Evolutionary conservation across 2,888 invertebrate species (phyloP).

Genomic region (Drepana falcataria): DNA sequence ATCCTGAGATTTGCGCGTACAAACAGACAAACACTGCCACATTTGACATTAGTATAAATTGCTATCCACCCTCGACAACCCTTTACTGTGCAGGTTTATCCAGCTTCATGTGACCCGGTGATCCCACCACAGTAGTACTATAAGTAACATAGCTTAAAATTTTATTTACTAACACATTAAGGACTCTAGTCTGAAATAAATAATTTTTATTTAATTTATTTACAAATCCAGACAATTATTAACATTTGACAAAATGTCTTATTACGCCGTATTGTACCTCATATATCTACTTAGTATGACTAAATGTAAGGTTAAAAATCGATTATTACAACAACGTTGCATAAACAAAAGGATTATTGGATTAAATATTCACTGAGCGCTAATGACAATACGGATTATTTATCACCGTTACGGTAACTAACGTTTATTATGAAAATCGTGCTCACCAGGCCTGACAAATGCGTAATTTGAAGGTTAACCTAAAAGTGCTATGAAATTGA

Average conservation of each 20-base stretch:
- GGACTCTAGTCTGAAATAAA: too few species aligned
- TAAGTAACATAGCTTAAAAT: too few species aligned
- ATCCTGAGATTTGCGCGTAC: too few species aligned
- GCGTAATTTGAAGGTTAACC: background rate
- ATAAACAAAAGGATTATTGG: background rate
- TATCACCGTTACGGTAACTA: background rate
- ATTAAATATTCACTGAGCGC: background rate
- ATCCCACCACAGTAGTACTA: too few species aligned
- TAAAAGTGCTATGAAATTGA: background rate
- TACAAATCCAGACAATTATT: constrained; percentile 1
- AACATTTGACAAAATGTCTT: background rate
- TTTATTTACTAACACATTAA: too few species aligned
- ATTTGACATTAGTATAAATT: too few species aligned
- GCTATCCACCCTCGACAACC: too few species aligned
- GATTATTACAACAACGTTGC: too few species aligned
- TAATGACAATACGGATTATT: background rate
- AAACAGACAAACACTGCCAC: too few species aligned
- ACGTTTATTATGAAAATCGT: background rate
- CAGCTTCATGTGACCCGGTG: too few species aligned
- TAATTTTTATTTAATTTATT: background rate
- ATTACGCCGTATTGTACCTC: background rate
- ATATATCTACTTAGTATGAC: background rate
- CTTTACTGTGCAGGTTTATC: too few species aligned
- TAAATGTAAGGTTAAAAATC: too few species aligned
- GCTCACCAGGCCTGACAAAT: background rate